phyloP scores from a whole-genome alignment of 2,797 vertebrate genomes.

The Siniperca scherzeri region DNA sequence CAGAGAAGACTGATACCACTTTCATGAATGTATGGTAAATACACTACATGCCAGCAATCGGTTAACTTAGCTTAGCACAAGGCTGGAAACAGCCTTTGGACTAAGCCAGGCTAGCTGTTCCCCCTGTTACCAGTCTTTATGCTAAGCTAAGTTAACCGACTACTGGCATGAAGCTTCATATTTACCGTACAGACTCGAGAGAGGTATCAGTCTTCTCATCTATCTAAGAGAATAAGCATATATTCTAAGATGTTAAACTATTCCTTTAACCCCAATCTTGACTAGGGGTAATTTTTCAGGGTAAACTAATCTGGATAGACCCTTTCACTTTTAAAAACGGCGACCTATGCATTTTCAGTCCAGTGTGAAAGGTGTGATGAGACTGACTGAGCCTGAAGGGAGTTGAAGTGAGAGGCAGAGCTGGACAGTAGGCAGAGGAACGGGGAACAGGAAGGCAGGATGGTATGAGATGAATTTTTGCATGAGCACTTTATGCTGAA shows the following conservation, averaged over 20 bases:
- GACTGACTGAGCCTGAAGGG: not conserved
- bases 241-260: not conserved
- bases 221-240: not conserved
- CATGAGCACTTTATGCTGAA: slow-evolving; percentile 23
- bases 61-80: not conserved
- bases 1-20: not conserved
- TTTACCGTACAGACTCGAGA: no score
- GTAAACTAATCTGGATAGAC: not conserved
- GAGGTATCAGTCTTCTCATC: no score
- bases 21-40: not conserved
- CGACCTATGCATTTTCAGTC: not conserved
- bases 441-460: not conserved
- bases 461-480: slow-evolving; percentile 53
- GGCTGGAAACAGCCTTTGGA: not conserved
- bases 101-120: not conserved
- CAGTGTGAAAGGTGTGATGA: slow-evolving; percentile 6
- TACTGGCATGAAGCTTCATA: not conserved
- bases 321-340: not conserved
- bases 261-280: not conserved
- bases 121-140: not conserved
- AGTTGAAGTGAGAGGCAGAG: slow-evolving; percentile 3
- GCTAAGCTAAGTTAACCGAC: not conserved
- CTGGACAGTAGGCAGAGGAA: not conserved
- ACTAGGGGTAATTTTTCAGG: not conserved
- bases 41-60: not conserved